Evolutionary conservation across 2,797 vertebrate species (phyloP).

Genomic region (Pteronotus mesoamericanus): DNA sequence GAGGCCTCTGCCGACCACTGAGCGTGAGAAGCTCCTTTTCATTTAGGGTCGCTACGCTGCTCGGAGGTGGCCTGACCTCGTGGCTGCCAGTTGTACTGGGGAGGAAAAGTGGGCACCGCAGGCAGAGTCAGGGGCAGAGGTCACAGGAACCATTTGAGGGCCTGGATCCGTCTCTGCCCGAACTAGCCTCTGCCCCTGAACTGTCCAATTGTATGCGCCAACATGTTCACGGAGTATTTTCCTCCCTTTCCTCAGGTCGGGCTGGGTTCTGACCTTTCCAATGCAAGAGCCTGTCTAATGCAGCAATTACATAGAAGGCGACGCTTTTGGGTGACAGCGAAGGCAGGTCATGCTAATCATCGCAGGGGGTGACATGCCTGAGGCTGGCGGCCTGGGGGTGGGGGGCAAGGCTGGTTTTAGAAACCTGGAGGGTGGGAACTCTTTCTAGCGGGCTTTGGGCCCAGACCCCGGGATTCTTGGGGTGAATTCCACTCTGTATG

Average conservation of each 20-base stretch:
- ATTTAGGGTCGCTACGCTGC: accelerated
- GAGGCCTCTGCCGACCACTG: not conserved
- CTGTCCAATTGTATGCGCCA: not conserved
- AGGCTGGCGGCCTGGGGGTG: accelerated
- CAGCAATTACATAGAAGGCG: not conserved
- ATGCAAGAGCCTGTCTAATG: not conserved
- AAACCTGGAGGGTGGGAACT: not conserved
- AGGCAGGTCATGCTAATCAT: not conserved
- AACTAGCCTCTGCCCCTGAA: not conserved
- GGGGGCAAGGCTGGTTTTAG: not conserved
- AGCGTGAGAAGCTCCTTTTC: not conserved
- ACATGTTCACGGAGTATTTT: not conserved
- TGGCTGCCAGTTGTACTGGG: accelerated
- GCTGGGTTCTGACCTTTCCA: not conserved
- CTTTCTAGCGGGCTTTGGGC: not conserved
- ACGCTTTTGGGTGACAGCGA: not conserved
- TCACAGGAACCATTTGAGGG: not conserved
- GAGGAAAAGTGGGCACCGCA: not conserved
- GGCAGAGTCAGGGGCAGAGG: not conserved
- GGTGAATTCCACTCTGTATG: not conserved
- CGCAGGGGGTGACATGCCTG: not conserved
- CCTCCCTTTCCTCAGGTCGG: not conserved
- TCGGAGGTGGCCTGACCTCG: accelerated
- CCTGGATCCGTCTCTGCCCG: not conserved
- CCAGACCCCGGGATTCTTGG: not conserved